These are phyloP conservation scores for Colletes gigas DNA, from an alignment of 1,140 invertebrate species.

Conservation along the genomic window DNA sequence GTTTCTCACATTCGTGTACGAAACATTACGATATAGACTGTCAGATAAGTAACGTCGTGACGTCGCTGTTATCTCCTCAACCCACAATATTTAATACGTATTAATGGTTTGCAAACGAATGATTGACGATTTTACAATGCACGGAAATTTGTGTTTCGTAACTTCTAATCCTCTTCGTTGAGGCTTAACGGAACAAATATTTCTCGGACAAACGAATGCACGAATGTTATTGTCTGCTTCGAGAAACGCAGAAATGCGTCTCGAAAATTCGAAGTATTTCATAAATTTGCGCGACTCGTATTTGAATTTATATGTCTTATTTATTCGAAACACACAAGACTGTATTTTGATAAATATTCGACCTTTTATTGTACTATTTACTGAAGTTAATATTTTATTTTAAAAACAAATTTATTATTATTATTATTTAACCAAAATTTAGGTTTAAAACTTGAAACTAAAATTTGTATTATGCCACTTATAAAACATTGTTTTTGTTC, in stretches of 20 bases:
- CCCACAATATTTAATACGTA: neutral
- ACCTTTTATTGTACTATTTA: no score
- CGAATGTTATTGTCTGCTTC: neutral
- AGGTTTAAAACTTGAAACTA: no score
- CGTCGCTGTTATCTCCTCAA: neutral
- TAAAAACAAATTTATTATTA: no score
- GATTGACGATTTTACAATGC: neutral
- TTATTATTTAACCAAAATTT: no score
- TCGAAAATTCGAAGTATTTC: neutral
- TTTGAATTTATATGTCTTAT: neutral
- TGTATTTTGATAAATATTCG: no score
- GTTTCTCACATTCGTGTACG: neutral
- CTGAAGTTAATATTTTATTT: no score
- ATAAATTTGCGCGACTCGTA: neutral
- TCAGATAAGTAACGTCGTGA: neutral
- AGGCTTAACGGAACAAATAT: neutral
- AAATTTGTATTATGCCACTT: no score
- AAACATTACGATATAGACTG: slow-evolving; percentile 1
- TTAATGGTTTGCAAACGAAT: neutral
- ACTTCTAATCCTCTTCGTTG: neutral
- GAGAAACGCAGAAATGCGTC: neutral
- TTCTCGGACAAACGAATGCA: neutral
- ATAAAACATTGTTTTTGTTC: no score
- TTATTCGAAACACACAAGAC: no score
- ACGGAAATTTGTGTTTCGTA: neutral